Conservation (phyloP, 1,140 invertebrate species). For the Catajapyx aquilonaris region DNA sequence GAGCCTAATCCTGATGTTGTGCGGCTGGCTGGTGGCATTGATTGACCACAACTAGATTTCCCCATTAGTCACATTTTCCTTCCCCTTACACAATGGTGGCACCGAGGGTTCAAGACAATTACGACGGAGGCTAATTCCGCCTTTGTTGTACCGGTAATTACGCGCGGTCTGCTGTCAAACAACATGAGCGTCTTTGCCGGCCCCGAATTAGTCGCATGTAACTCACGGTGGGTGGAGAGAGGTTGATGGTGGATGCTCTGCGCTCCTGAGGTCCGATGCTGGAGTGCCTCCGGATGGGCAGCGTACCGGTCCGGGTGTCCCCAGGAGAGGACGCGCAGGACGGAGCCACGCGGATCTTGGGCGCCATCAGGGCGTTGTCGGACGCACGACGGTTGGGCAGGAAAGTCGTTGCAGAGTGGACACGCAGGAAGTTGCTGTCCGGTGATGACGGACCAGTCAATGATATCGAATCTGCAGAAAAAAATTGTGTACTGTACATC, state of each 20-base stretch:
- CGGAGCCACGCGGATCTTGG: conserved; percentile 61
- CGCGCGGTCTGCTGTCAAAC: no score
- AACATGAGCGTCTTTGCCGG: no score
- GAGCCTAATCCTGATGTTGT: no score
- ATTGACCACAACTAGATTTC: no score
- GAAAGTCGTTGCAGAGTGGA: conserved; percentile 54
- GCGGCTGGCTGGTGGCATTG: no score
- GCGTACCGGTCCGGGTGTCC: conserved; percentile 48
- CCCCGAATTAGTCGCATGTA: no score
- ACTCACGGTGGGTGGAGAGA: conserved; percentile 71
- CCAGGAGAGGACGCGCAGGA: conserved; percentile 70
- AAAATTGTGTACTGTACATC: conserved; percentile 11
- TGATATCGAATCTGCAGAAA: conserved; percentile 11
- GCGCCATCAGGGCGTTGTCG: conserved; percentile 77
- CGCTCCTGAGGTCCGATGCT: conserved; percentile 72
- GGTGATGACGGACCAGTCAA: conserved; percentile 36
- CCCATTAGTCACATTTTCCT: no score
- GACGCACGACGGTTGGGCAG: conserved; percentile 58
- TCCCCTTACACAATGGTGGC: no score
- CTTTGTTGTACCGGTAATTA: no score
- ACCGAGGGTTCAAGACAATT: no score
- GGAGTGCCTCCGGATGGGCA: conserved; percentile 67
- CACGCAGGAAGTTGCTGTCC: conserved; percentile 67
- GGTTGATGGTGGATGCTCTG: conserved; percentile 58
- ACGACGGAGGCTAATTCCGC: no score